A percentile compares a stretch with the other conserved stretches of the same genome.
phyloP scores from a whole-genome alignment of 2,888 invertebrate species.

The Abscondita cerata region DNA sequence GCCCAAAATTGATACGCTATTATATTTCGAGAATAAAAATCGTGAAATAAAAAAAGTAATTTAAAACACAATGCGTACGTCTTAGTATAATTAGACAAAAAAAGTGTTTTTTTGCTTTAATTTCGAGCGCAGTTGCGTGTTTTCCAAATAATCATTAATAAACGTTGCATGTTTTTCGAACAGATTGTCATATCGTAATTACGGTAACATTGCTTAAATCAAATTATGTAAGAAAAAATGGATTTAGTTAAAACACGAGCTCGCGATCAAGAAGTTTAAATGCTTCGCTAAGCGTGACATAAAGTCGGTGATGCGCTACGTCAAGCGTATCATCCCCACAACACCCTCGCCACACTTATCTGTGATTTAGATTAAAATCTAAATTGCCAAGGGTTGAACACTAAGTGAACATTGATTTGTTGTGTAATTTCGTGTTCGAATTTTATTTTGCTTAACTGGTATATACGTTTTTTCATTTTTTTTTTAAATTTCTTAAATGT shows the following conservation, averaged over 20 bases:
- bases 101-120: too few species aligned
- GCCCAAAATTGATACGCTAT: too few species aligned
- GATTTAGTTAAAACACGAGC: slow-evolving; percentile 1
- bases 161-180: too few species aligned
- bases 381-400: slow-evolving; percentile 36
- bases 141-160: too few species aligned
- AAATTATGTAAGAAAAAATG: background rate
- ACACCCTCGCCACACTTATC: slow-evolving; percentile 37
- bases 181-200: too few species aligned
- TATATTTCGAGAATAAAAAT: background rate
- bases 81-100: too few species aligned
- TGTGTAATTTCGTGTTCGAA: background rate
- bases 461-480: background rate
- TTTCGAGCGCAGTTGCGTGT: too few species aligned
- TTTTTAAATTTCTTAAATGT: too few species aligned
- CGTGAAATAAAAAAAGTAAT: background rate
- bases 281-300: slow-evolving; percentile 40
- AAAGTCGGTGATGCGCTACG: slow-evolving; percentile 41
- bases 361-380: slow-evolving; percentile 34
- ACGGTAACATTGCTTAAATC: too few species aligned
- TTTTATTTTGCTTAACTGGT: background rate
- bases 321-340: slow-evolving; percentile 43
- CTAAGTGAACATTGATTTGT: slow-evolving; percentile 27
- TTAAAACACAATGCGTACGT: background rate
- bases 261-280: slow-evolving; percentile 33